A percentile compares a stretch with the other conserved stretches of the same genome.
Evolutionary conservation across 2,888 invertebrate genomes (phyloP).

Genomic region (Agrotis exclamationis): DNA sequence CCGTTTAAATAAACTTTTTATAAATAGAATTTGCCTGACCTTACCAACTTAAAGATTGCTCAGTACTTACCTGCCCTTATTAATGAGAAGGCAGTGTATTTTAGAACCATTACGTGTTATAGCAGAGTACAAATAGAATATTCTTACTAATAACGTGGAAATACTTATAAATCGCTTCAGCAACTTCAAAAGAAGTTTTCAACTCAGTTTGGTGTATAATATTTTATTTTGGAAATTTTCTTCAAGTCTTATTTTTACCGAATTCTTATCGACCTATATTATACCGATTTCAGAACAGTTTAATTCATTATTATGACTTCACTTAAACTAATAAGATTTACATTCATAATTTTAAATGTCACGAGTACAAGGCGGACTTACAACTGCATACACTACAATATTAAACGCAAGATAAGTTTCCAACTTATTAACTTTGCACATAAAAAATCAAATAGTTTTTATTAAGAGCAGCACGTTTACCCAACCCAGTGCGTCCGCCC

Average conservation of each 20-base stretch:
- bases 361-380: background rate
- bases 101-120: background rate
- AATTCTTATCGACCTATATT: background rate
- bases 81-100: background rate
- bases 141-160: background rate
- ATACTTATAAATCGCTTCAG: background rate
- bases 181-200: background rate
- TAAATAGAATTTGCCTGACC: conserved; percentile 8
- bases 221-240: background rate
- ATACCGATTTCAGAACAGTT: background rate
- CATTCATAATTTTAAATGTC: too few relatives aligned
- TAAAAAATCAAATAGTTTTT: background rate
- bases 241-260: background rate
- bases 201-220: background rate
- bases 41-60: conserved; percentile 7
- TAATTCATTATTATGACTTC: background rate
- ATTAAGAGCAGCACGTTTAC: conserved; percentile 46
- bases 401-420: background rate
- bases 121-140: background rate
- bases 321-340: background rate
- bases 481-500: conserved; percentile 71
- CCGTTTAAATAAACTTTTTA: conserved; percentile 10
- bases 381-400: background rate
- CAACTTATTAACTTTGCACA: background rate
- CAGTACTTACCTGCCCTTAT: background rate